Percentiles rank a stretch among this genome's conserved stretches.
phyloP scores from a whole-genome alignment of 2,888 invertebrate genomes.

The Dolomedes plantarius region DNA sequence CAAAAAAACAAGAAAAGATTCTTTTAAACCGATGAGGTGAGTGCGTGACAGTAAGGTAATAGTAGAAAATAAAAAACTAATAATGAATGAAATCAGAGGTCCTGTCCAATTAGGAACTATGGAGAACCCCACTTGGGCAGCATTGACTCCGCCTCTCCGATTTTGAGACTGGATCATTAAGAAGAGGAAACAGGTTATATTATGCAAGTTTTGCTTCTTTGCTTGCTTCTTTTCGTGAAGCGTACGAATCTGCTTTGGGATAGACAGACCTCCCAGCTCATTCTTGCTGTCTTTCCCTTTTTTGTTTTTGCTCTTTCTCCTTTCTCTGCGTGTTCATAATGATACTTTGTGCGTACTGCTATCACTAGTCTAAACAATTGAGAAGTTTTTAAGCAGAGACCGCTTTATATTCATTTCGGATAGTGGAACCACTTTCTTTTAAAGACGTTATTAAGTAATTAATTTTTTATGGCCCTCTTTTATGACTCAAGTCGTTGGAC shows the following conservation, averaged over 20 bases:
- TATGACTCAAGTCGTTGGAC: neutral
- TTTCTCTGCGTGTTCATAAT: slow-evolving; percentile 49
- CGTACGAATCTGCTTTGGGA: slow-evolving; percentile 29
- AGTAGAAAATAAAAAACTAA: slow-evolving; percentile 29
- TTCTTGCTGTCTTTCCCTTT: neutral
- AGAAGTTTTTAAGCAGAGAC: slow-evolving; percentile 24
- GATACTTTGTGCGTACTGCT: slow-evolving; percentile 42
- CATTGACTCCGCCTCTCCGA: slow-evolving; percentile 47
- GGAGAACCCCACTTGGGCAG: slow-evolving; percentile 1
- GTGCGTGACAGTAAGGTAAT: slow-evolving; percentile 63
- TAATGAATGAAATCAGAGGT: slow-evolving; percentile 4
- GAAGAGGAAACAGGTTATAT: slow-evolving; percentile 58
- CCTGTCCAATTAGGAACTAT: slow-evolving; percentile 59
- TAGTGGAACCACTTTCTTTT: slow-evolving; percentile 1
- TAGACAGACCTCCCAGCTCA: slow-evolving; percentile 29
- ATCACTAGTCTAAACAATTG: slow-evolving; percentile 59
- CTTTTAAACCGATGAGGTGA: slow-evolving; percentile 59
- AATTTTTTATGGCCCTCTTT: slow-evolving; percentile 39
- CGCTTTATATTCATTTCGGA: slow-evolving; percentile 32
- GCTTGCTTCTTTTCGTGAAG: slow-evolving; percentile 11
- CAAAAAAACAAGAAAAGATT: slow-evolving; percentile 5
- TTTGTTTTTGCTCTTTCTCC: slow-evolving; percentile 12
- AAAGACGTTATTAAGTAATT: slow-evolving; percentile 68
- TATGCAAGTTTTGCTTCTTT: slow-evolving; percentile 47
- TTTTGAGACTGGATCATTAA: slow-evolving; percentile 64